These are phyloP conservation scores for Acheta domesticus DNA, from an alignment of 2,888 invertebrate genomes.

Conservation along the genomic window DNA sequence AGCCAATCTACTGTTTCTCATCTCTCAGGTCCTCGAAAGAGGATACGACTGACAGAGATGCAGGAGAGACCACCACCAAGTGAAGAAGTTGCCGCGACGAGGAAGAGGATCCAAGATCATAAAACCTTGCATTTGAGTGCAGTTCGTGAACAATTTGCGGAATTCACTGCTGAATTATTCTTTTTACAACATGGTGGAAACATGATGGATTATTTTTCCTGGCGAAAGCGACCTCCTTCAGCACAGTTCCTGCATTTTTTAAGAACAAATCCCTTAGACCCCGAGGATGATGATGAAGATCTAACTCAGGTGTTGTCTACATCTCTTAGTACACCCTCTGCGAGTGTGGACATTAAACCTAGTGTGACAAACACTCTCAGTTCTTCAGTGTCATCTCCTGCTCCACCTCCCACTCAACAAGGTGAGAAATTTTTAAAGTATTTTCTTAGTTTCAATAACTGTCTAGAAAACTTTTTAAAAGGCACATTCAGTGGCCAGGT, in stretches of 20 bases:
- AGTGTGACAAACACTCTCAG: constrained; percentile 57
- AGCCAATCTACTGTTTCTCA: constrained; percentile 43
- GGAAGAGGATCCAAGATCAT: constrained; percentile 68
- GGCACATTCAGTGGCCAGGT: too few species aligned
- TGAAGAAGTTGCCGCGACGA: constrained; percentile 55
- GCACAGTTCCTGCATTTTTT: constrained; percentile 72
- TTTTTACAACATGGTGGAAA: constrained; percentile 83
- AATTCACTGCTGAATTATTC: constrained; percentile 78
- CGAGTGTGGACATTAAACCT: constrained; percentile 58
- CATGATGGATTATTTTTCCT: constrained; percentile 81
- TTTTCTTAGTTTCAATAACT: background rate
- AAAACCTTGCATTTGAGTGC: constrained; percentile 65
- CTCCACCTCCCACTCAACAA: constrained; percentile 57
- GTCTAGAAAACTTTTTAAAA: too few species aligned
- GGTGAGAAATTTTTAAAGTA: constrained; percentile 45
- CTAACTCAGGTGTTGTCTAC: constrained; percentile 43
- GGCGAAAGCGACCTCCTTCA: constrained; percentile 77
- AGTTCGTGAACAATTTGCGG: constrained; percentile 67
- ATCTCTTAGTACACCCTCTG: constrained; percentile 43
- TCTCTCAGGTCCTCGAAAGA: constrained; percentile 49
- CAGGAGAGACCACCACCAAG: constrained; percentile 46
- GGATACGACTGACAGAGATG: constrained; percentile 47
- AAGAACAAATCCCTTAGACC: constrained; percentile 67
- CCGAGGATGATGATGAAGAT: constrained; percentile 55
- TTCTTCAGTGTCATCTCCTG: constrained; percentile 57